A percentile compares a stretch with the other conserved stretches of the same genome.
Conservation (phyloP, 2,113 vertebrate species). For the Recurvirostra avosetta region DNA sequence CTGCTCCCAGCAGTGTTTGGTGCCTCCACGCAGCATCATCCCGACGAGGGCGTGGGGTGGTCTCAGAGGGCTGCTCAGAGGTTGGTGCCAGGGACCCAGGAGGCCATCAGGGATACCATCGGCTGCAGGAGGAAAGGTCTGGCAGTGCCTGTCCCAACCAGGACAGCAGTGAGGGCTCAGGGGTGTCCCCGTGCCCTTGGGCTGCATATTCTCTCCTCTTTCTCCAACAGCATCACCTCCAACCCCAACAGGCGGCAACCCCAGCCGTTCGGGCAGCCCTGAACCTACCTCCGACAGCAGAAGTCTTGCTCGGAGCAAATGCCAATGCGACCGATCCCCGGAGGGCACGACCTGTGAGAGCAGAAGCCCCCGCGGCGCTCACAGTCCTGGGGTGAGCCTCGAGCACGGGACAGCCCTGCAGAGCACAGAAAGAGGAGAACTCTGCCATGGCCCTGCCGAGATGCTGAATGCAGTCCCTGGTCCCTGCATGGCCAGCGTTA, state of each 20-base stretch:
- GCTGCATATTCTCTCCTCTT: not conserved
- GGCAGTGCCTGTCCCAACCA: not conserved
- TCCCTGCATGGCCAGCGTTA: rapidly evolving
- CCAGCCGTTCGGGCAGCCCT: not conserved
- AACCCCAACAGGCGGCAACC: not conserved
- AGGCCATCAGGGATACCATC: constrained; percentile 48
- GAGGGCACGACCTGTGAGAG: not conserved
- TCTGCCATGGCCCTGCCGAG: not conserved
- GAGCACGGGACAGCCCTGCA: not conserved
- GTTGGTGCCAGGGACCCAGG: not conserved
- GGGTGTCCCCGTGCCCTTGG: not conserved
- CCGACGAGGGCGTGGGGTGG: rapidly evolving
- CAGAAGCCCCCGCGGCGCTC: constrained; percentile 40
- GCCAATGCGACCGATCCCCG: not conserved
- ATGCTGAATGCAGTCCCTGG: not conserved
- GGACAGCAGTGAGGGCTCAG: not conserved
- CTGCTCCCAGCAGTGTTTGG: rapidly evolving
- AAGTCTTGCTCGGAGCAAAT: constrained; percentile 19
- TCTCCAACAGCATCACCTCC: not conserved
- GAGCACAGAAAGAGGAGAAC: not conserved
- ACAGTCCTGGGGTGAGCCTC: not conserved
- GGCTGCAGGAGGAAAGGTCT: not conserved
- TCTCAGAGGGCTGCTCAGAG: not conserved
- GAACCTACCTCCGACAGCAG: constrained; percentile 49
- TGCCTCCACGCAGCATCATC: rapidly evolving